These are phyloP conservation scores for Ommatoiulus sabulosus DNA, from an alignment of 2,888 invertebrate genomes.

Conservation along the genomic window DNA sequence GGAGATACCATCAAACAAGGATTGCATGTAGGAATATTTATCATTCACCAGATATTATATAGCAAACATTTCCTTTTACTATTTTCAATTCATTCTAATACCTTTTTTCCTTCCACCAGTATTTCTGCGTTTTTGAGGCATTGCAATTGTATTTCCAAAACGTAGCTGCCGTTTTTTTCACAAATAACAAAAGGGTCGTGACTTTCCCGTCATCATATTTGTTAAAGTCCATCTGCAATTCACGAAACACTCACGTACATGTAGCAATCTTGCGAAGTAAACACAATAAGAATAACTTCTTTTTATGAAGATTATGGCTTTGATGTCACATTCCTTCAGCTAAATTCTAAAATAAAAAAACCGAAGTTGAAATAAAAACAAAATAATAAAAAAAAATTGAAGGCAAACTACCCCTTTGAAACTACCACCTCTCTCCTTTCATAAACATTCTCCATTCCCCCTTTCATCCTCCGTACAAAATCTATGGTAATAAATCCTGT, in stretches of 20 bases:
- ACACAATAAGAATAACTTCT: background rate
- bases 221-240: background rate
- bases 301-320: background rate
- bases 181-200: background rate
- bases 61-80: too few species aligned
- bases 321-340: background rate
- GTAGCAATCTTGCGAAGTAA: background rate
- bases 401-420: constrained; percentile 9
- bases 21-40: too few species aligned
- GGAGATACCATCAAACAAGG: too few species aligned
- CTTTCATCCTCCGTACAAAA: constrained; percentile 2
- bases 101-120: background rate
- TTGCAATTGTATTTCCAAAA: background rate
- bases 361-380: background rate
- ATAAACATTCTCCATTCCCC: background rate
- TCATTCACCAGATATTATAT: too few species aligned
- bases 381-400: background rate
- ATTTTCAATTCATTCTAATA: background rate
- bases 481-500: background rate
- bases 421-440: background rate
- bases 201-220: background rate
- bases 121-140: background rate
- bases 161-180: background rate
- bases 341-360: background rate
- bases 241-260: background rate